These are phyloP conservation scores for Corbicula japonica DNA, from an alignment of 2,888 invertebrate genomes.

Conservation along the genomic window DNA sequence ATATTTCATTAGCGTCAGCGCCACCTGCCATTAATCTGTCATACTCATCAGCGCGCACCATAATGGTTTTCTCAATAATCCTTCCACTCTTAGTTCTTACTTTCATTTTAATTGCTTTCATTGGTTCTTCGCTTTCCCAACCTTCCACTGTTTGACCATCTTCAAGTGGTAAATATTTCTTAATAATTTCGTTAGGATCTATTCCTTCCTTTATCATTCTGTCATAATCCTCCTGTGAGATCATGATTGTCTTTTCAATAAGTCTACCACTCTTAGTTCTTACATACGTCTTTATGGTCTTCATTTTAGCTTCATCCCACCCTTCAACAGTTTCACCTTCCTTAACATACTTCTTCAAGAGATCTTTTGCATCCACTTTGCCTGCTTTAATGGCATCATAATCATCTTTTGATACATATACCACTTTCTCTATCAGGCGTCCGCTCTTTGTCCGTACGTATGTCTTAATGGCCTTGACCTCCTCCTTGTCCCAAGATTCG, in stretches of 20 bases:
- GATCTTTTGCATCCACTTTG: constrained; percentile 78
- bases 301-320: constrained; percentile 86
- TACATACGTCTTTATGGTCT: constrained; percentile 84
- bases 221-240: constrained; percentile 85
- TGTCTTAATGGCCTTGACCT: constrained; percentile 85
- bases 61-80: constrained; percentile 85
- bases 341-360: constrained; percentile 82
- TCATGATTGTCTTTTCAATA: constrained; percentile 84
- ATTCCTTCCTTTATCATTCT: constrained; percentile 82
- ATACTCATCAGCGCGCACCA: constrained; percentile 85
- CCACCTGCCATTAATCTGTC: constrained; percentile 82
- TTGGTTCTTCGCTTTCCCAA: constrained; percentile 84
- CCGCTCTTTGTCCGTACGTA: constrained; percentile 85
- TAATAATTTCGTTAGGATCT: constrained; percentile 82
- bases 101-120: constrained; percentile 84
- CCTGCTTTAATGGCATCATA: constrained; percentile 84
- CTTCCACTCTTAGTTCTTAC: constrained; percentile 85
- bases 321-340: constrained; percentile 83
- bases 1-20: constrained; percentile 80
- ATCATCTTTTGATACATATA: constrained; percentile 85
- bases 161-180: constrained; percentile 83
- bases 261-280: constrained; percentile 85
- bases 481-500: constrained; percentile 85
- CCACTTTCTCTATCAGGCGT: constrained; percentile 81
- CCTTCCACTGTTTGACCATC: constrained; percentile 84